Evolutionary conservation across 1,140 invertebrate genomes (phyloP).

Genomic region (Nymphalis io): DNA sequence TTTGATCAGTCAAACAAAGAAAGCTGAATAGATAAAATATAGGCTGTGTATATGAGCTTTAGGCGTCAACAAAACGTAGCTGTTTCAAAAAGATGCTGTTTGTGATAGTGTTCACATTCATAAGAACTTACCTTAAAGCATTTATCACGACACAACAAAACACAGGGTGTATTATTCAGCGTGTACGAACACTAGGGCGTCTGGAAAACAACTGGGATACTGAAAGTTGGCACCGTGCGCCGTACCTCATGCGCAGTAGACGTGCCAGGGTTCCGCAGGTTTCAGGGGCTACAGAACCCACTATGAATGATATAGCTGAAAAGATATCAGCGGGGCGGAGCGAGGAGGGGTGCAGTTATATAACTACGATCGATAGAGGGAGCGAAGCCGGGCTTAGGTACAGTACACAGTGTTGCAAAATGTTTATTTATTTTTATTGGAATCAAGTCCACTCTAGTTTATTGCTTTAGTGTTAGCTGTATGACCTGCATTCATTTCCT

Average conservation of each 20-base stretch:
- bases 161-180: conserved; percentile 38
- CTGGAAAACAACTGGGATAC: conserved; percentile 65
- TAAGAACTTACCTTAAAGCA: conserved; percentile 66
- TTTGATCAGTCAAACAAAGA: conserved; percentile 20
- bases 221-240: conserved; percentile 55
- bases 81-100: not conserved
- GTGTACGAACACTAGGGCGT: conserved; percentile 41
- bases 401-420: conserved; percentile 46
- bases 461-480: conserved; percentile 36
- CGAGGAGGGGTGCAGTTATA: conserved; percentile 58
- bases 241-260: conserved; percentile 46
- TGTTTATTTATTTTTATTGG: conserved; percentile 41
- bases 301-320: conserved; percentile 62
- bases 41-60: not conserved
- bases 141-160: conserved; percentile 70
- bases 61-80: not conserved
- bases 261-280: conserved; percentile 43
- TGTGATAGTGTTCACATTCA: not conserved
- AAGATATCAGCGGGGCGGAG: conserved; percentile 48
- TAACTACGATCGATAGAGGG: conserved; percentile 72
- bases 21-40: not conserved
- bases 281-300: conserved; percentile 58
- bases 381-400: conserved; percentile 50
- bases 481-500: conserved; percentile 32
- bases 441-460: conserved; percentile 34